phyloP scores from a whole-genome alignment of 2,113 vertebrate genomes.

The Microtus ochrogaster region DNA sequence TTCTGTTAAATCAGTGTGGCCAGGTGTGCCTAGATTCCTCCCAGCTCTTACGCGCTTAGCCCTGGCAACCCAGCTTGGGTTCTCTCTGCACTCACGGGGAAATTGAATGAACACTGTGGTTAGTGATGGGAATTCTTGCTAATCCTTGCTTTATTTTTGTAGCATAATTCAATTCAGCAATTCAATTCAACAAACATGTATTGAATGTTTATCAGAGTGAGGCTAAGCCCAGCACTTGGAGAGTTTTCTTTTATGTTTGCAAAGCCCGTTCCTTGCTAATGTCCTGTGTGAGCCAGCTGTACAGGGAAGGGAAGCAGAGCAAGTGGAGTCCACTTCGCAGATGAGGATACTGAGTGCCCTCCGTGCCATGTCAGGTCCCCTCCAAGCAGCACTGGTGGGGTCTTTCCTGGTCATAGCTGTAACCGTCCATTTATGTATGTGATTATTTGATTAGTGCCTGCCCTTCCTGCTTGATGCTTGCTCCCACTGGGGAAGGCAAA shows the following conservation, averaged over 20 bases:
- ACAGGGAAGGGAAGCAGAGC: background rate
- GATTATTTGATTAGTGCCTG: background rate
- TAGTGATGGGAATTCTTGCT: constrained; percentile 49
- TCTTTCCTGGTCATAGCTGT: background rate
- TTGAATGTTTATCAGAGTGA: constrained; percentile 68
- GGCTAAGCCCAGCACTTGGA: constrained; percentile 61
- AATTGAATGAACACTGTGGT: background rate
- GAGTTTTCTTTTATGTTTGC: constrained; percentile 46
- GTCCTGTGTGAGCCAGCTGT: background rate
- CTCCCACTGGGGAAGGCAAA: background rate
- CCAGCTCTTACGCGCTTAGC: background rate
- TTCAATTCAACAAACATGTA: constrained; percentile 74
- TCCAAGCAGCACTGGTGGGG: fast-evolving
- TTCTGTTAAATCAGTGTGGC: background rate
- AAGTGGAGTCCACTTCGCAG: background rate
- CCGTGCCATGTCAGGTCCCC: background rate
- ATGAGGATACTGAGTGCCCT: background rate
- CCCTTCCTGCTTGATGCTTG: background rate
- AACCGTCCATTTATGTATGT: background rate
- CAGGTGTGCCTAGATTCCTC: background rate
- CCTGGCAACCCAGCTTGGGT: background rate
- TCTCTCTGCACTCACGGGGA: background rate
- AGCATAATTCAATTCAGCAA: constrained; percentile 74
- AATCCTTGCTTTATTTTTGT: constrained; percentile 75
- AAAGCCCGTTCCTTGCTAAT: background rate